Evolutionary conservation across 2,797 vertebrate genomes (phyloP).

Genomic region (Oceanodroma leucorhoa): DNA sequence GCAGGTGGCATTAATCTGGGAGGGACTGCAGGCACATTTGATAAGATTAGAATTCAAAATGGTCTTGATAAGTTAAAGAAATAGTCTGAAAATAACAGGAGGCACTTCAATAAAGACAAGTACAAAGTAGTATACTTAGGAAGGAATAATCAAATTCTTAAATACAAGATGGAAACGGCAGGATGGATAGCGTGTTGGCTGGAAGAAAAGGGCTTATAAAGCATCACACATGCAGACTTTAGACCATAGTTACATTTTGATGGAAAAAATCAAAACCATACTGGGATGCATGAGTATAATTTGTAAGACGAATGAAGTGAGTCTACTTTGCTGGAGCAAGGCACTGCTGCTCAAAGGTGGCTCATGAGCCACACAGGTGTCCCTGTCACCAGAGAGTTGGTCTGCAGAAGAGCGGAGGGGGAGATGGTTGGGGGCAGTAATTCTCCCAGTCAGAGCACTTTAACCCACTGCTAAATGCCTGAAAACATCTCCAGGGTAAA

Average conservation of each 20-base stretch:
- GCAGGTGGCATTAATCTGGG: slow-evolving; percentile 47
- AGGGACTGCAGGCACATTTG: not conserved
- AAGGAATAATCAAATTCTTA: not conserved
- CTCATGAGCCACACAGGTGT: not conserved
- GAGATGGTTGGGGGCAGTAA: not conserved
- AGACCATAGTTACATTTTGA: not conserved
- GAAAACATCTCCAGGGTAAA: not conserved
- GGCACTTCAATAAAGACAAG: not conserved
- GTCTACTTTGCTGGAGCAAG: not conserved
- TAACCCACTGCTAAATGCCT: not conserved
- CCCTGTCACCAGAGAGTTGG: not conserved
- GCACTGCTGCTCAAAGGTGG: not conserved
- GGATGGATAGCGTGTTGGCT: not conserved
- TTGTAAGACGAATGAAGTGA: not conserved
- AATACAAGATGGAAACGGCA: not conserved
- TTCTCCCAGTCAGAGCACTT: not conserved
- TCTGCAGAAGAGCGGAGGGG: not conserved
- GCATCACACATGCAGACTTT: not conserved
- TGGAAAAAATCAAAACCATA: not conserved
- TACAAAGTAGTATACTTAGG: not conserved
- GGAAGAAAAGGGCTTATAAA: not conserved
- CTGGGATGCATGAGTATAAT: not conserved
- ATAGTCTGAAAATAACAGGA: not conserved
- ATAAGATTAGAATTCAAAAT: not conserved
- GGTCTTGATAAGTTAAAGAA: not conserved